These are phyloP conservation scores for Dexiosoma caninum DNA, from an alignment of 2,888 invertebrate genomes.

Conservation along the genomic window DNA sequence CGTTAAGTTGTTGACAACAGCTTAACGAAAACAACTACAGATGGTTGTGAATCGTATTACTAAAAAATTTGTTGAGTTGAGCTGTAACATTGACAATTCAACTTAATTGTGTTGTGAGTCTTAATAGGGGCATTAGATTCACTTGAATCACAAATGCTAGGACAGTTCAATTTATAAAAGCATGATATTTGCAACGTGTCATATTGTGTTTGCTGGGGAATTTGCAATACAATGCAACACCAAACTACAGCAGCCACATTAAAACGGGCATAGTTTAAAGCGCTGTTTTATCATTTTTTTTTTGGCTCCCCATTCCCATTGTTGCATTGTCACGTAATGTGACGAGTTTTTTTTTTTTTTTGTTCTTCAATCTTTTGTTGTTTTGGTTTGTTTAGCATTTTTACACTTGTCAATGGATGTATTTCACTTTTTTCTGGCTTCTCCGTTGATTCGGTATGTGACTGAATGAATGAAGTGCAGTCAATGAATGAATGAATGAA, in stretches of 20 bases:
- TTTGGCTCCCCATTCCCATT: conserved; percentile 40
- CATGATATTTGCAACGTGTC: no score
- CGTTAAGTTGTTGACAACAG: no score
- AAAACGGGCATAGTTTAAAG: conserved; percentile 22
- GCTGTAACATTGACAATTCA: no score
- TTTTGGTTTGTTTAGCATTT: conserved; percentile 44
- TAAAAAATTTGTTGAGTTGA: no score
- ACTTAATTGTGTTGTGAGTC: no score
- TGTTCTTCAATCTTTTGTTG: no score
- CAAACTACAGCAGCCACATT: background rate
- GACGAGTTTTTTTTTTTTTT: conserved; percentile 17
- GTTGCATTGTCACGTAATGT: conserved; percentile 61
- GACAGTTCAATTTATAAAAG: no score
- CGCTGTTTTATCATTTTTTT: conserved; percentile 12
- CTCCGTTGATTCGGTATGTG: background rate
- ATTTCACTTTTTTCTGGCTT: background rate
- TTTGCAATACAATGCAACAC: background rate
- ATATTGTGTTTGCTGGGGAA: background rate
- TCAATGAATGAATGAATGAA: conserved; percentile 15
- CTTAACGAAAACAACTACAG: no score
- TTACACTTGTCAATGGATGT: conserved; percentile 52
- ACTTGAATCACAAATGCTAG: no score
- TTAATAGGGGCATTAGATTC: no score
- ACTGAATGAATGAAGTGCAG: conserved; percentile 8
- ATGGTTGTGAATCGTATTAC: no score